Conservation (phyloP, 2,888 invertebrate species). For the Cantharis flavilabris region DNA sequence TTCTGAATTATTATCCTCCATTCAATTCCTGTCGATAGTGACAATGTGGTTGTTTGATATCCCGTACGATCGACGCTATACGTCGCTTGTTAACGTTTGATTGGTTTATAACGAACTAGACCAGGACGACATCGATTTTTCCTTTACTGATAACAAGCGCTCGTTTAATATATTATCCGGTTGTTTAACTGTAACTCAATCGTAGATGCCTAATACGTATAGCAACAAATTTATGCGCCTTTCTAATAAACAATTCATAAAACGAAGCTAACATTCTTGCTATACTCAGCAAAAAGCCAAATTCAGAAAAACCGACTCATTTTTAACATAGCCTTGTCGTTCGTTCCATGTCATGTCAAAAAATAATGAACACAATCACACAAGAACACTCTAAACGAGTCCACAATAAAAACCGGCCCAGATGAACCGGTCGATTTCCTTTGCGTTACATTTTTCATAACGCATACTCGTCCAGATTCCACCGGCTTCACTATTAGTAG, state of each 20-base stretch:
- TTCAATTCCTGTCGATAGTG: constrained; percentile 45
- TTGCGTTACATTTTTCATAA: constrained; percentile 54
- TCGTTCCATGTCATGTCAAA: constrained; percentile 27
- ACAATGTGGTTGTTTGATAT: constrained; percentile 48
- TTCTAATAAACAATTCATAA: background rate
- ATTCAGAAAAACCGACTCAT: constrained; percentile 21
- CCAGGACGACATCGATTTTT: constrained; percentile 33
- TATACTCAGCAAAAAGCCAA: background rate
- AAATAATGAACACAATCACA: constrained; percentile 32
- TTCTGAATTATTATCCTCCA: constrained; percentile 47
- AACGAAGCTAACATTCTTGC: background rate
- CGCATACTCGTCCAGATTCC: constrained; percentile 50
- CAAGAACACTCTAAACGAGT: constrained; percentile 25
- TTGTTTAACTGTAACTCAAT: constrained; percentile 8
- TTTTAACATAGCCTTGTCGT: constrained; percentile 28
- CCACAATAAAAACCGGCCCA: constrained; percentile 25
- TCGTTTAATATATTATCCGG: constrained; percentile 21
- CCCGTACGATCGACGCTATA: constrained; percentile 41
- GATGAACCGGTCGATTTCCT: constrained; percentile 28
- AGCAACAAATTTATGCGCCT: background rate
- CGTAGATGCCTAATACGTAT: background rate
- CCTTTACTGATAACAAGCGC: constrained; percentile 29
- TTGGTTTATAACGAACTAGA: constrained; percentile 44
- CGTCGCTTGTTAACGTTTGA: constrained; percentile 44
- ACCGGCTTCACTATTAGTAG: constrained; percentile 37